Conservation (phyloP, 2,888 invertebrate genomes). For the Diplolepis rosae region DNA sequence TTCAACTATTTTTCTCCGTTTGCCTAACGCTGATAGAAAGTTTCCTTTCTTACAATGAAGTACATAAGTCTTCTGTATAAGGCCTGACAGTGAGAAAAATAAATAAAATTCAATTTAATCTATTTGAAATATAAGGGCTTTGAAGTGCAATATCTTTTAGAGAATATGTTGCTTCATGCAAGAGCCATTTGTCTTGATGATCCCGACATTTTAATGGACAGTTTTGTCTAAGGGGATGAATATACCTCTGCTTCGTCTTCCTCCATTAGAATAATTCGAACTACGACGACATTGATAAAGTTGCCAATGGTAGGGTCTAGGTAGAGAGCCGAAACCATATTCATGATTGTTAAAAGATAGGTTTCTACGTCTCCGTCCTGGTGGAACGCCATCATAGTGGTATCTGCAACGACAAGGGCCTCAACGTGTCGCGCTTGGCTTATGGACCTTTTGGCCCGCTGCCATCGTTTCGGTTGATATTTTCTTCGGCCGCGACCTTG, state of each 20-base stretch:
- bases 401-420: slow-evolving; percentile 90
- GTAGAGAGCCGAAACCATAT: slow-evolving; percentile 90
- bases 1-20: too few species aligned
- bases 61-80: too few species aligned
- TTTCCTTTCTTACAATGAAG: too few species aligned
- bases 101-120: neutral
- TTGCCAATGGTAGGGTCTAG: slow-evolving; percentile 93
- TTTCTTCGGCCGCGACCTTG: slow-evolving; percentile 72
- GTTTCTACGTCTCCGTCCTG: slow-evolving; percentile 86
- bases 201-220: neutral
- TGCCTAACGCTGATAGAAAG: too few species aligned
- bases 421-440: slow-evolving; percentile 88
- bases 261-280: slow-evolving; percentile 87
- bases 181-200: neutral
- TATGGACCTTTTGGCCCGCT: slow-evolving; percentile 78
- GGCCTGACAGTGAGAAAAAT: too few species aligned
- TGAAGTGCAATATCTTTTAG: neutral
- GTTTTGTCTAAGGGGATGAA: slow-evolving; percentile 22
- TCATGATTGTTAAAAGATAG: slow-evolving; percentile 93
- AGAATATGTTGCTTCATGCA: too few species aligned
- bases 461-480: slow-evolving; percentile 56
- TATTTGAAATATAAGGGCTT: neutral
- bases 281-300: slow-evolving; percentile 92
- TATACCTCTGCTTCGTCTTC: slow-evolving; percentile 77
- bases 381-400: slow-evolving; percentile 91